Evolutionary conservation across 2,888 invertebrate genomes (phyloP), one percentile per base, ranked within the genome.

Genomic region (Callosobruchus maculatus): DNA sequence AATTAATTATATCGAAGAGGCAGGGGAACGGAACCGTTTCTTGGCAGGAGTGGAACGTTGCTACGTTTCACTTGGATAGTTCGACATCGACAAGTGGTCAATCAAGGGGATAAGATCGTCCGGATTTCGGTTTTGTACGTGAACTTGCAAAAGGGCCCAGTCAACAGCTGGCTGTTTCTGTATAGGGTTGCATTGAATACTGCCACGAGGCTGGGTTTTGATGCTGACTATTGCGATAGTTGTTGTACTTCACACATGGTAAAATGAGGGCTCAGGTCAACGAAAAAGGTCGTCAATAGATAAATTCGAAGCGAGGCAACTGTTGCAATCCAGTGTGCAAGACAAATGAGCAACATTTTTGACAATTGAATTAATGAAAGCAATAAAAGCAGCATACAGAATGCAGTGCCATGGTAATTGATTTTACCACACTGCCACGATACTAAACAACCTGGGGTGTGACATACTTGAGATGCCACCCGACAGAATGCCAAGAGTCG

Each of bases 1-100:
- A 77, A 77, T 77, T 75, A 77, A 77, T 77, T 77, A 77, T 75
- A 77, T 77, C 71, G 77, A 75, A 75, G 74, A 74, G 74, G 75
- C 74, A 70, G 74, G 75, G 70, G 70, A 69, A 70, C 30, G 71
- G 72, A 70, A 72, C 71, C 70, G 69, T 71, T 73, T 73, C 72
- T 75, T 74, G 72, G 73, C 74, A 49, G 49, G 49, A 49, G 49
- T 49, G 49, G 49, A 49, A 49, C 75, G 75, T 74, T 77, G 77
- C 75, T 71, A 67, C 74, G 74, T 75, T 77, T 76, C 74, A 75
- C 75, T 76, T 75, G 73, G 71, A 49, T 73, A 74, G 76, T 76
- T 75, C 71, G 70, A 30, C 49, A 49, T 49, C 49, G 49, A 49
- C 49, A 49, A 49, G 49, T 49, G 49, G 49, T 49, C 49, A 49